Evolutionary conservation across 1,140 invertebrate genomes (phyloP).

Genomic region (Calephelis nemesis): DNA sequence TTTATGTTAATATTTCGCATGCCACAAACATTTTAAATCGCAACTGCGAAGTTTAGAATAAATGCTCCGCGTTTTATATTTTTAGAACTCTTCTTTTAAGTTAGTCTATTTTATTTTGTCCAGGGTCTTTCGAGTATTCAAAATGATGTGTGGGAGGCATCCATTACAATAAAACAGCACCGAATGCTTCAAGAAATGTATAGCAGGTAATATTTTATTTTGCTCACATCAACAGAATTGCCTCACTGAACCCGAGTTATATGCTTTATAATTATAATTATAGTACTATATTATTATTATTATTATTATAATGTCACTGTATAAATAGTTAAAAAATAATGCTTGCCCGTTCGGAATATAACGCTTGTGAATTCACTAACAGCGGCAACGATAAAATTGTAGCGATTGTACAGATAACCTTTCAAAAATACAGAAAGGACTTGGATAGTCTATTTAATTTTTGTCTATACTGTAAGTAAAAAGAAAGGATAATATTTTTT

Average conservation of each 20-base stretch:
- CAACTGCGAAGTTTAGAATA: neutral
- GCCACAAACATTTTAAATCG: neutral
- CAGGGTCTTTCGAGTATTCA: conserved; percentile 76
- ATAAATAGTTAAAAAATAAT: neutral
- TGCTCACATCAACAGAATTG: conserved; percentile 35
- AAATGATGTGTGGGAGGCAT: conserved; percentile 85
- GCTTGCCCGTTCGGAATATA: no score
- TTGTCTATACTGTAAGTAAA: no score
- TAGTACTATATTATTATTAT: neutral
- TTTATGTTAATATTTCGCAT: neutral
- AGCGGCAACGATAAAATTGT: no score
- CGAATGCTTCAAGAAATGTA: conserved; percentile 80
- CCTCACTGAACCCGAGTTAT: neutral
- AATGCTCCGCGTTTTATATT: neutral
- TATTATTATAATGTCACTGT: neutral
- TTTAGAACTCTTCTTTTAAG: conserved; percentile 2
- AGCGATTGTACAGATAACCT: no score
- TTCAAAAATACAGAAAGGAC: no score
- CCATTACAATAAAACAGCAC: conserved; percentile 83
- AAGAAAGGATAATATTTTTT: no score
- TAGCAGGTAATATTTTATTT: conserved; percentile 56
- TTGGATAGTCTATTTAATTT: no score
- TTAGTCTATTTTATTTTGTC: conserved; percentile 31
- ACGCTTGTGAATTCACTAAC: no score
- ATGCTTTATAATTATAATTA: neutral